phyloP scores from a whole-genome alignment of 2,797 vertebrate genomes.

The Cirrhinus molitorella region DNA sequence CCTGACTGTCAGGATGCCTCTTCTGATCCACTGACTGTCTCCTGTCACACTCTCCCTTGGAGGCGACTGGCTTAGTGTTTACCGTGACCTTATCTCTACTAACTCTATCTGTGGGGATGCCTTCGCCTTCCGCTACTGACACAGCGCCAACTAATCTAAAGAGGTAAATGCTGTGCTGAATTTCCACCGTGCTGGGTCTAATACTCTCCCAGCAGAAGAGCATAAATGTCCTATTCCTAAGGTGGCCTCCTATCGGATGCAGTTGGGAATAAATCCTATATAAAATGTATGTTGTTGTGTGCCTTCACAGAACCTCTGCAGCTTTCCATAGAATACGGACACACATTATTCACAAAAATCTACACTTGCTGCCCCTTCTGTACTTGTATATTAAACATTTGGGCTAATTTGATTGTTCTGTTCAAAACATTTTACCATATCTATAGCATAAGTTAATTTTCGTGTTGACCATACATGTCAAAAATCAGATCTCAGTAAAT shows the following conservation, averaged over 20 bases:
- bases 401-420: not conserved
- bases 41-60: conserved; percentile 15
- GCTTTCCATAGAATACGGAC: not conserved
- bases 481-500: not conserved
- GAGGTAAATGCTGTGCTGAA: conserved; percentile 19
- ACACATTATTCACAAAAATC: not conserved
- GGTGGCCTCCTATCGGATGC: not conserved
- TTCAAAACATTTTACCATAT: not conserved
- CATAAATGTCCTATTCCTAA: not conserved
- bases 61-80: conserved; percentile 24
- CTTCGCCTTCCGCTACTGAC: not conserved
- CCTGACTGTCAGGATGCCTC: not conserved
- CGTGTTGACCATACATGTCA: too few relatives aligned
- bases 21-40: conserved; percentile 25
- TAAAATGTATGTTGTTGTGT: not conserved
- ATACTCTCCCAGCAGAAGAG: not conserved
- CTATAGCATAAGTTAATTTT: not conserved
- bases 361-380: not conserved
- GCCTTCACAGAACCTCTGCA: too few relatives aligned
- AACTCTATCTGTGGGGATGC: conserved; percentile 6
- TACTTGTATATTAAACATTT: not conserved
- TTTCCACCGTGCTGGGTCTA: not conserved
- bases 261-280: not conserved
- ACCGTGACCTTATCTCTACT: conserved; percentile 37
- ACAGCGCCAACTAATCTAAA: conserved; percentile 19